phyloP scores from a whole-genome alignment of 2,113 vertebrate genomes.

The Smithornis capensis region DNA sequence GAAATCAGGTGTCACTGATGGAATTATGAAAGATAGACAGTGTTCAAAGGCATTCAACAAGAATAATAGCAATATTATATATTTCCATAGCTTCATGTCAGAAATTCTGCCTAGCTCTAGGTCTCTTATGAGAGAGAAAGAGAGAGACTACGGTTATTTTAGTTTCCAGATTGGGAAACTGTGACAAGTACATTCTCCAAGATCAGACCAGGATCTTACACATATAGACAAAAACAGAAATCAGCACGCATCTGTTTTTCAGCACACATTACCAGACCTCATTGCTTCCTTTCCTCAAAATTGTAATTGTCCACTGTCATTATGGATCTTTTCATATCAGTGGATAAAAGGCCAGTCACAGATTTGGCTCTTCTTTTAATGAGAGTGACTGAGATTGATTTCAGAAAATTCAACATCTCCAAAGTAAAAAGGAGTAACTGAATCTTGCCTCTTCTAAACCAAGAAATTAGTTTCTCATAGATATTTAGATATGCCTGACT shows the following conservation, averaged over 20 bases:
- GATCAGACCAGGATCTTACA: background rate
- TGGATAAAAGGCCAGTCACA: background rate
- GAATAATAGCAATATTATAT: constrained; percentile 5
- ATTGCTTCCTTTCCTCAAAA: background rate
- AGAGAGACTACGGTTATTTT: background rate
- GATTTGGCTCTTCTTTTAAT: background rate
- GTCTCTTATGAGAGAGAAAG: background rate
- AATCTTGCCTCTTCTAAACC: background rate
- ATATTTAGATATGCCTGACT: background rate
- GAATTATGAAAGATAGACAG: constrained; percentile 16
- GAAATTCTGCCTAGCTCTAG: background rate
- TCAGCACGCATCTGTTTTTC: background rate
- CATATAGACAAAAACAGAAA: background rate
- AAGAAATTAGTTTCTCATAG: background rate
- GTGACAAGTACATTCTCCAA: background rate
- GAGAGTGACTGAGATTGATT: background rate
- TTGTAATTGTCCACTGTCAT: background rate
- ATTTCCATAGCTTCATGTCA: constrained; percentile 14
- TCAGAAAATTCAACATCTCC: background rate
- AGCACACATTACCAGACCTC: background rate
- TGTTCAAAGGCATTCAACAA: constrained; percentile 1
- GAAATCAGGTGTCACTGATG: constrained; percentile 4
- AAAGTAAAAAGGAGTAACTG: background rate
- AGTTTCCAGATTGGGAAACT: background rate
- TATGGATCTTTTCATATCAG: background rate